Base-by-base conservation (phyloP, 1,140 invertebrate species). In the Oscheius sp. region DNA sequence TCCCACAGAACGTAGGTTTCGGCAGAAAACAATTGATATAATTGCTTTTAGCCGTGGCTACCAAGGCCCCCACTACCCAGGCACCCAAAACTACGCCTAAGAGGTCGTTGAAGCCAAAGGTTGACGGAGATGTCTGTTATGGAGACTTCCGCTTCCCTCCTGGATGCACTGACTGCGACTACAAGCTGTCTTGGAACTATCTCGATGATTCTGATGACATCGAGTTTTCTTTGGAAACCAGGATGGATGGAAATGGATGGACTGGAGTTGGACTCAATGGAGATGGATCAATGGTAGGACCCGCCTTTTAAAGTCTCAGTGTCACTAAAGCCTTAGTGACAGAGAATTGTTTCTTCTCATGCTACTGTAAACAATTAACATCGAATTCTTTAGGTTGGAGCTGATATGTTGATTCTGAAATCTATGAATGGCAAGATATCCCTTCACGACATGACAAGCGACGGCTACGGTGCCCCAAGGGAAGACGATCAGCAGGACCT, bases 251-350 rank as follows among this genome's bases (percentile, higher is more conserved):
- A 2, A 90, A 93, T 71, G 88, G 89, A 15, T 97, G 95, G 95
- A 95, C 93, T 1, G 95, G 94, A 1, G 92, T 97, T 75, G 94
- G 91, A 15, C 95, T 97, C 85, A 93, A 92, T 32, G 88, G 92
- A 66, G 90, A 93, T 46, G 83, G 83, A 20, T 77, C 68, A 7
- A 77, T 85, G 76, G 45, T 68, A 52, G 26, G 35, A 36, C 36
- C 28, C 15, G 13, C 0, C 55, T 23, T 59, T 59, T 31, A 15
- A 10, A n/a, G n/a, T n/a, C n/a, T n/a, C n/a, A n/a, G n/a, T n/a
- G n/a, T n/a, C n/a, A n/a, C n/a, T n/a, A n/a, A n/a, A n/a, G n/a
- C n/a, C n/a, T n/a, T n/a, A n/a, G n/a, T n/a, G 18, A 18, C 42
- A 45, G 18, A 15, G 42, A 18, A 45, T 18, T 15, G 42, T 0